Conservation (phyloP, 37 sponge, comb jelly and placozoan species). For the Aplysina aerophoba region DNA sequence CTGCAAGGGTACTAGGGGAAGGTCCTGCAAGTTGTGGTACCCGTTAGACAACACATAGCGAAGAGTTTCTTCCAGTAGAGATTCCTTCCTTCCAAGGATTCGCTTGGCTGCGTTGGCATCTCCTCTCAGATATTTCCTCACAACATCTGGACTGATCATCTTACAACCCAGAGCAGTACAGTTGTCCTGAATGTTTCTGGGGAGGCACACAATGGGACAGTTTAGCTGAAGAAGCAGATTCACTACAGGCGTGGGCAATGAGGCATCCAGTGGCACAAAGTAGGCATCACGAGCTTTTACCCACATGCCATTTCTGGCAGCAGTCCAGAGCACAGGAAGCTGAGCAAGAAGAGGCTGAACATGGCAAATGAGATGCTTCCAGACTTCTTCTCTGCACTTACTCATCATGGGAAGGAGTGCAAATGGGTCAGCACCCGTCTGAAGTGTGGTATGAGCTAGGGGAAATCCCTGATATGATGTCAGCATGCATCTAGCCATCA, state of each 20-base stretch:
- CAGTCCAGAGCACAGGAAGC: conserved; percentile 53
- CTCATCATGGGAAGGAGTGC: conserved; percentile 51
- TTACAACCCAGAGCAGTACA: not conserved
- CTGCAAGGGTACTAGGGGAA: conserved; percentile 51
- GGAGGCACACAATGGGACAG: conserved; percentile 44
- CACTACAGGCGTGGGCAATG: conserved; percentile 9
- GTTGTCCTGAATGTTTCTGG: conserved; percentile 13
- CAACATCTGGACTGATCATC: conserved; percentile 38
- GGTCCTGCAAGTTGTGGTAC: conserved; percentile 1
- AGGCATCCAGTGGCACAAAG: conserved; percentile 29
- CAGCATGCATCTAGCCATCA: conserved; percentile 36
- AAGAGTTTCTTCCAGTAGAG: conserved; percentile 42
- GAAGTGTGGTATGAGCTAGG: not conserved
- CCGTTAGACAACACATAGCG: conserved; percentile 9
- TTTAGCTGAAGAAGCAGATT: conserved; percentile 21
- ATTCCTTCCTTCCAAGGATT: not conserved
- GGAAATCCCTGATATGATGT: conserved; percentile 23
- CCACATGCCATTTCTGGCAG: conserved; percentile 62
- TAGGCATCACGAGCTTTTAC: conserved; percentile 42
- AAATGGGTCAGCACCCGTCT: conserved; percentile 45
- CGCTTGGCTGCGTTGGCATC: not conserved
- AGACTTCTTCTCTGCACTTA: conserved; percentile 16
- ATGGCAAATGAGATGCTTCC: conserved; percentile 46
- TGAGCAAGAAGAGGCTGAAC: not conserved
- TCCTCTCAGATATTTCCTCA: conserved; percentile 2